A percentile compares a stretch with the other conserved stretches of the same genome.
These are phyloP conservation scores for Enteromius viviparus DNA, from an alignment of 2,797 vertebrate species.

Conservation along the genomic window DNA sequence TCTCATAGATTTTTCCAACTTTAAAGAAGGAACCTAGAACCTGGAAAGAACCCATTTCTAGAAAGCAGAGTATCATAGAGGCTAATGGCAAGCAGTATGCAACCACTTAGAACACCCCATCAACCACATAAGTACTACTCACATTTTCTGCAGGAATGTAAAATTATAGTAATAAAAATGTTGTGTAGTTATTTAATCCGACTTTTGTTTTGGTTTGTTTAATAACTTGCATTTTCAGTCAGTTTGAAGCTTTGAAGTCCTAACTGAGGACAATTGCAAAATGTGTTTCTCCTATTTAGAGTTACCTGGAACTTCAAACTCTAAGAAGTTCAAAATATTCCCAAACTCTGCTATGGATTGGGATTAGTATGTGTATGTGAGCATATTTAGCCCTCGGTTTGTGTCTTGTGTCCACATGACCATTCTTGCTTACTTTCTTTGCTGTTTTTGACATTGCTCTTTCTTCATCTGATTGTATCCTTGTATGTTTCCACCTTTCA, in stretches of 20 bases:
- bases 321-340: conserved; percentile 1
- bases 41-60: background rate
- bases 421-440: conserved; percentile 5
- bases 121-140: background rate
- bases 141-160: background rate
- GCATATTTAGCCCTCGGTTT: conserved; percentile 1
- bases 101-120: background rate
- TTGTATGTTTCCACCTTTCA: conserved; percentile 6
- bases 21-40: too few relatives aligned
- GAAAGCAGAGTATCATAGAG: background rate
- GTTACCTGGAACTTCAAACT: background rate
- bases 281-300: background rate
- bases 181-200: background rate
- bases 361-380: background rate
- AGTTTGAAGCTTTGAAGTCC: background rate
- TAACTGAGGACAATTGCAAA: background rate
- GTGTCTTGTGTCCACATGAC: conserved; percentile 22
- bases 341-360: background rate
- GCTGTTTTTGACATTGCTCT: conserved; percentile 5
- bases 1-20: background rate
- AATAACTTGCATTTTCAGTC: conserved; percentile 13
- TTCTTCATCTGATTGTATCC: conserved; percentile 19
- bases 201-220: conserved; percentile 1
- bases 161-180: background rate
- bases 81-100: too few relatives aligned